Base-by-base conservation (phyloP, 2,797 vertebrate genomes). In the Heteromormyrus szaboi region DNA sequence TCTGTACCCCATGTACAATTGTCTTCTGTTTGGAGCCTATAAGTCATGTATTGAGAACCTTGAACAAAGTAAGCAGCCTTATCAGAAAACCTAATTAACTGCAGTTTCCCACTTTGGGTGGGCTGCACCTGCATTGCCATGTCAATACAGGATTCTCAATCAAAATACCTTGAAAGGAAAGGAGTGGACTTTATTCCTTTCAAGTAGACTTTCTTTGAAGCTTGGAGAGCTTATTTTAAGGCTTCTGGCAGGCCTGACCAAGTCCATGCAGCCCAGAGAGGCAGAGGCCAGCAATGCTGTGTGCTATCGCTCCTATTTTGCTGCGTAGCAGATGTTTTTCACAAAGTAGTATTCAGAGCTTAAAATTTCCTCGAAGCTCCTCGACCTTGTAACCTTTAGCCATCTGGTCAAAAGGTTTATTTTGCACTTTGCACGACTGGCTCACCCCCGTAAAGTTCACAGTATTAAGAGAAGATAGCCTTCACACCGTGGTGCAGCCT, bases 251-350 rank as follows among this genome's bases (percentile, higher is more conserved):
- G 90, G 83, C 86, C 44, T 89, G 83, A 90, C 88, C 85, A 88
- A 90, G 53, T 88, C 85, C 86, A 91, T 93, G 2, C 90, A 91
- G 87, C 91, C 89, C 90, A 92, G 89, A 89, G 90, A 87, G 86
- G 54, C 90, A 22, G 11, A 90, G 65, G 54, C 59, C 83, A 87
- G 84, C 86, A 90, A 84, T 41, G 25, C 48, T 51, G n/a, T 0
- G 4, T 53, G n/a, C 41, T 9, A 3, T 9, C 25, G 11, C 50
- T 54, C 12, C 19, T 37, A 86, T 59, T 37, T 56, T 37, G 17
- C n/a, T 41, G 51, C 1, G 4, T 3, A n/a, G 53, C 25, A 17
- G 8, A 37, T 86, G 51, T 33, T 54, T 59, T 12, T 37, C 46
- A 25, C 81, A 14, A 84, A 12, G 11, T n/a, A 8, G 33, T 17